A percentile compares a stretch with the other conserved stretches of the same genome.
phyloP scores from a whole-genome alignment of 2,888 invertebrate species.

The Erebia palarica region DNA sequence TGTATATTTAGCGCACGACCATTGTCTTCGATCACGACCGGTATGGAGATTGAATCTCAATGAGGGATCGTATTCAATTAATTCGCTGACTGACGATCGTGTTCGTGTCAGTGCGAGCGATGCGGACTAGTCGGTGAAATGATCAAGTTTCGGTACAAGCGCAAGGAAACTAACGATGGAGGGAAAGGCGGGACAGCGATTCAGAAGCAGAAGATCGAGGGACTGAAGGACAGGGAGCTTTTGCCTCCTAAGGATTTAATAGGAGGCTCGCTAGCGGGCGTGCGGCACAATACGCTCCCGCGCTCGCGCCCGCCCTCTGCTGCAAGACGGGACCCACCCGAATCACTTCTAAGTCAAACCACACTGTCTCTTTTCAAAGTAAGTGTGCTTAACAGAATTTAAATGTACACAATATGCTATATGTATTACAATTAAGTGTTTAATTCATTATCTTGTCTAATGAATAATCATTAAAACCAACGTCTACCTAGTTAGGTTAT shows the following conservation, averaged over 20 bases:
- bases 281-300: conserved; percentile 74
- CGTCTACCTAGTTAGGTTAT: conserved; percentile 2
- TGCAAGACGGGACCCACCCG: conserved; percentile 55
- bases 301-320: conserved; percentile 65
- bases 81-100: conserved; percentile 46
- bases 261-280: conserved; percentile 67
- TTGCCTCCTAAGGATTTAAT: conserved; percentile 74
- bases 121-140: conserved; percentile 73
- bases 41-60: conserved; percentile 61
- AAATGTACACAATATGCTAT: conserved; percentile 17
- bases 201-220: conserved; percentile 78
- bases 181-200: conserved; percentile 62
- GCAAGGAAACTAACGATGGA: conserved; percentile 77
- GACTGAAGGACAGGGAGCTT: conserved; percentile 69
- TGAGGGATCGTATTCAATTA: conserved; percentile 47
- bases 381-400: conserved; percentile 51
- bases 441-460: conserved; percentile 10
- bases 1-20: conserved; percentile 68
- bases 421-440: conserved; percentile 8
- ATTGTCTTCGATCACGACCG: conserved; percentile 63
- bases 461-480: conserved; percentile 13
- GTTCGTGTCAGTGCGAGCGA: conserved; percentile 54
- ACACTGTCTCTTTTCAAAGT: conserved; percentile 74
- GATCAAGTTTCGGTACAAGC: conserved; percentile 86
- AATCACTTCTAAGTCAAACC: conserved; percentile 62